Base-by-base conservation (phyloP, 2,888 invertebrate species). In the Cosmopolites sordidus region DNA sequence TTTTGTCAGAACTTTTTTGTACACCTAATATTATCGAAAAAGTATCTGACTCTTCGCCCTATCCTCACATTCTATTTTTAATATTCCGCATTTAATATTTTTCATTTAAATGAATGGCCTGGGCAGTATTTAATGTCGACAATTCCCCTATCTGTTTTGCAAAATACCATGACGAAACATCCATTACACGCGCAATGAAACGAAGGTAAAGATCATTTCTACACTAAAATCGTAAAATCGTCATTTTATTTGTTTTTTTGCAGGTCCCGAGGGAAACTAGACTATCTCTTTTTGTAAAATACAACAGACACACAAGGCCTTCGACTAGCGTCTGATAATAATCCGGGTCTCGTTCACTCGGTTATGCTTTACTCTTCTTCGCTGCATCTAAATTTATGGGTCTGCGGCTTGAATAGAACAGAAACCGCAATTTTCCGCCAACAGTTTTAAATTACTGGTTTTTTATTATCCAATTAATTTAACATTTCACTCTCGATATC, bases 351-450 rank as follows among this genome's bases (percentile, higher is more conserved):
- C 12, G 33, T 12, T 33, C 33, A 33, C 33, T 33, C 33, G 33
- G 33, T 33, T 33, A 33, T 33, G 33, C 12, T 33, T 33, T 33
- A 12, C 33, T 33, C 33, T 33, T 33, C 33, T 33, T 33, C 33
- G 33, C 33, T 33, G 33, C 33, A 33, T 33, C 33, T n/a, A n/a
- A 33, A 33, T 33, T 33, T 33, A 33, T 33, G 12, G 33, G 33
- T 33, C 33, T 33, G 33, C n/a, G 11, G 33, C 12, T n/a, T 33
- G 33, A 33, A 33, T 33, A 33, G 33, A 33, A 33, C 12, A 12
- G 33, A 12, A n/a, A 33, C 33, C 33, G 33, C 33, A 33, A 33
- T 33, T 33, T 33, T 33, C 33, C 33, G 33, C 33, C 33, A 33
- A 12, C 33, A 33, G 33, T 33, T 33, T 33, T 33, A 33, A 33